Percentiles rank a stretch among this genome's conserved stretches.
phyloP scores from a whole-genome alignment of 2,113 vertebrate genomes.

The Struthio camelus region DNA sequence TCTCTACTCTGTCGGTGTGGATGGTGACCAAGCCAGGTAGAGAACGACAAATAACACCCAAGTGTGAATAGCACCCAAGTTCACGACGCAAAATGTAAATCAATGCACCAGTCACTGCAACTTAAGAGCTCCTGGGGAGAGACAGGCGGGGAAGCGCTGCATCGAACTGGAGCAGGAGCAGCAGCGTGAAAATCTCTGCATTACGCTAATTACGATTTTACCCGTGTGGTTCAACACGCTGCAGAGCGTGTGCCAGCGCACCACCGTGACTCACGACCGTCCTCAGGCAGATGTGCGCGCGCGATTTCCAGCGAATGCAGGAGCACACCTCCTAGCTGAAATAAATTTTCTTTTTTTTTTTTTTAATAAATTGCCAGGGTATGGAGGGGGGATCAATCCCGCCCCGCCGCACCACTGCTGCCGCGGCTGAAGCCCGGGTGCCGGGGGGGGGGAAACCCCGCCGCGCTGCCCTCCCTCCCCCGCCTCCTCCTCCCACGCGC shows the following conservation, averaged over 20 bases:
- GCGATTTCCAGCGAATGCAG: not conserved
- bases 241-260: not conserved
- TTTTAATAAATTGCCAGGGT: too few relatives aligned
- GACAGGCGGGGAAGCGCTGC: not conserved
- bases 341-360: too few relatives aligned
- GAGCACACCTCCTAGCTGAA: too few relatives aligned
- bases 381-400: too few relatives aligned
- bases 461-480: not conserved
- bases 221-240: not conserved
- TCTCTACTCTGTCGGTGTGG: not conserved
- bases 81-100: constrained; percentile 50
- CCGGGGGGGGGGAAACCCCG: too few relatives aligned
- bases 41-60: not conserved
- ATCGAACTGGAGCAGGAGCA: not conserved
- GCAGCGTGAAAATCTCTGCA: not conserved
- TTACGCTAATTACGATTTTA: constrained; percentile 12
- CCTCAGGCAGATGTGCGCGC: not conserved
- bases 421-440: too few relatives aligned
- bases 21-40: not conserved
- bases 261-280: not conserved
- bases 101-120: constrained; percentile 45
- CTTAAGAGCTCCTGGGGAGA: not conserved
- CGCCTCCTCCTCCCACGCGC: not conserved
- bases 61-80: constrained; percentile 4
- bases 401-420: too few relatives aligned